Conservation (phyloP, 2,888 invertebrate genomes). For the Heliconius sara region DNA sequence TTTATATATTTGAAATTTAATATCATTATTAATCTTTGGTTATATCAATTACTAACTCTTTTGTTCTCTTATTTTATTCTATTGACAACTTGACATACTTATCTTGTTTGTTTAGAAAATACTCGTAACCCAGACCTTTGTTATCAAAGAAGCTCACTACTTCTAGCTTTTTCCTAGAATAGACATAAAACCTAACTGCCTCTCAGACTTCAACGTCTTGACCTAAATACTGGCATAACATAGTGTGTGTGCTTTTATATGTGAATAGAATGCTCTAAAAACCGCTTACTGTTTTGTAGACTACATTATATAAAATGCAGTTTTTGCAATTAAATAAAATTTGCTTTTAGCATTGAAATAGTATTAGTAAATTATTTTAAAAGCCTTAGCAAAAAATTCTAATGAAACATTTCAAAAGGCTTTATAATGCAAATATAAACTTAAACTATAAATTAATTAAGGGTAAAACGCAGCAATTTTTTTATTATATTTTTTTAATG, state of each 20-base stretch:
- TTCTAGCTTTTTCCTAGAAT: slow-evolving; percentile 24
- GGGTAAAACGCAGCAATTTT: too few species aligned
- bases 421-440: too few species aligned
- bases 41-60: not conserved
- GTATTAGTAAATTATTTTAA: not conserved
- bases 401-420: not conserved
- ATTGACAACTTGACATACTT: slow-evolving; percentile 37
- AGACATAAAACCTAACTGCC: slow-evolving; percentile 34
- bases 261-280: slow-evolving; percentile 16
- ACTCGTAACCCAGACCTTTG: slow-evolving; percentile 42
- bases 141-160: slow-evolving; percentile 23
- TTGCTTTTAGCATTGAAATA: not conserved
- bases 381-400: not conserved
- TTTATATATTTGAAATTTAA: not conserved
- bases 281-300: not conserved
- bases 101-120: slow-evolving; percentile 37
- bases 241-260: slow-evolving; percentile 13
- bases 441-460: too few species aligned
- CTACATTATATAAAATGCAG: not conserved
- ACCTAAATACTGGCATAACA: slow-evolving; percentile 32
- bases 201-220: slow-evolving; percentile 26
- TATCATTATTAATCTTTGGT: too few species aligned
- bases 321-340: not conserved
- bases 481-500: too few species aligned
- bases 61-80: not conserved